These are phyloP conservation scores for Xerus rutilus DNA, from an alignment of 2,797 vertebrate genomes.

Conservation along the genomic window DNA sequence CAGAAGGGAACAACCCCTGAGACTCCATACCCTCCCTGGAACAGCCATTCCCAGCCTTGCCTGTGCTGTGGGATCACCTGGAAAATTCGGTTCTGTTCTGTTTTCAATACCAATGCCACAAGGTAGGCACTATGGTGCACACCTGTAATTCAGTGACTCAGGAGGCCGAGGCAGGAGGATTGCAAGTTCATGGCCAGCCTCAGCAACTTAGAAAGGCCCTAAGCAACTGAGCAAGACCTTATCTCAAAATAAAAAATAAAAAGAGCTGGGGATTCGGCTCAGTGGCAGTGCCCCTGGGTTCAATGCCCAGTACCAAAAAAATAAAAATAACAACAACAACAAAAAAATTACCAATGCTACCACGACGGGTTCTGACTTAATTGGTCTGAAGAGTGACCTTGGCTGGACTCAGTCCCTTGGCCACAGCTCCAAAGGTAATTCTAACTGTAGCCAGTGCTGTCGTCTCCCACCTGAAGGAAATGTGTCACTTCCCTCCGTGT, in stretches of 20 bases:
- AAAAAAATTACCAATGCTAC: too few species aligned
- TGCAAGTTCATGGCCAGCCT: too few species aligned
- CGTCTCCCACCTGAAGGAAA: neutral
- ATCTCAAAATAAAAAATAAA: too few species aligned
- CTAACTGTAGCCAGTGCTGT: neutral
- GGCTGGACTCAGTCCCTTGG: neutral
- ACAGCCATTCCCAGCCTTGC: neutral
- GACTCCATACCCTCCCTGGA: neutral
- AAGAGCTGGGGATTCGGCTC: too few species aligned
- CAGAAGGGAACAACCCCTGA: neutral
- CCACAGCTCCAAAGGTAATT: neutral
- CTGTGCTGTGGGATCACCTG: neutral
- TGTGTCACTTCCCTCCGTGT: rapidly evolving
- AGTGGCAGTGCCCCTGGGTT: too few species aligned
- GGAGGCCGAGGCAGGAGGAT: too few species aligned
- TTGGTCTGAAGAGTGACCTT: neutral
- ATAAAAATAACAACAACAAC: too few species aligned
- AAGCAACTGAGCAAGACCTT: too few species aligned
- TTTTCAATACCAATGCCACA: neutral
- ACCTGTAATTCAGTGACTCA: too few species aligned
- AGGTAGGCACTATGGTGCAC: too few species aligned
- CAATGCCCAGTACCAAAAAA: too few species aligned
- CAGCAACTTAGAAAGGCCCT: too few species aligned
- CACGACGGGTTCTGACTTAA: neutral
- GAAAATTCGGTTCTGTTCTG: neutral